Base-by-base conservation (phyloP, 2,113 vertebrate genomes). In the Microtus ochrogaster region DNA sequence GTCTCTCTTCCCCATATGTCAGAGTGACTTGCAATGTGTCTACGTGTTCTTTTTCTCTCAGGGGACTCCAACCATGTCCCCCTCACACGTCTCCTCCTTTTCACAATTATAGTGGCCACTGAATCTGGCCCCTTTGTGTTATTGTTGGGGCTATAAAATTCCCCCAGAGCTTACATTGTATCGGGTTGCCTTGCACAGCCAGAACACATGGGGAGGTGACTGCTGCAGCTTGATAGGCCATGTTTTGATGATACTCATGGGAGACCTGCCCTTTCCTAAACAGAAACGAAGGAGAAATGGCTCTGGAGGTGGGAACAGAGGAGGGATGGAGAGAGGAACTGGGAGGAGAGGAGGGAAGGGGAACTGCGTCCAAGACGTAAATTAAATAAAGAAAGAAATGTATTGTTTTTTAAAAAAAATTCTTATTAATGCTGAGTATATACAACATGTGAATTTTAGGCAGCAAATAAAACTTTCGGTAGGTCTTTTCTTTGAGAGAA, bases 1-100 rank as follows among this genome's bases (percentile, higher is more conserved):
- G 21, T 78, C 68, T 94, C 26, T 90, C 68, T 81, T 90, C 66
- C n/a, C 4, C 93, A 90, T 30, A 36, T 79, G 49, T 81, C 88
- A 47, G 47, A 21, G 63, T 63, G 68, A 61, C n/a, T 85, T 41
- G n/a, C 33, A 47, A 0, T 70, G 61, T 30, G 91, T 86, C 63
- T 17, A 33, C 5, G 1, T 30, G 39, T 8, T 5, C 13, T 14
- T 16, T 13, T 2, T 91, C 41, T 52, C n/a, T 94, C 39, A 89
- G 41, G 30, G 21, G 7, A 66, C 65, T 90, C 61, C 21, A 90
- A 68, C 52, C 24, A 21, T 58, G 28, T 39, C 6, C 24, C 33
- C 49, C 88, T n/a, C 47, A 82, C 4, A 28, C 44, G 9, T 70
- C 36, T 89, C 39, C 13, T 82, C 47, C 26, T 82, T 68, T 44